phyloP scores from a whole-genome alignment of 2,797 vertebrate species.

The Otolemur crassicaudatus region DNA sequence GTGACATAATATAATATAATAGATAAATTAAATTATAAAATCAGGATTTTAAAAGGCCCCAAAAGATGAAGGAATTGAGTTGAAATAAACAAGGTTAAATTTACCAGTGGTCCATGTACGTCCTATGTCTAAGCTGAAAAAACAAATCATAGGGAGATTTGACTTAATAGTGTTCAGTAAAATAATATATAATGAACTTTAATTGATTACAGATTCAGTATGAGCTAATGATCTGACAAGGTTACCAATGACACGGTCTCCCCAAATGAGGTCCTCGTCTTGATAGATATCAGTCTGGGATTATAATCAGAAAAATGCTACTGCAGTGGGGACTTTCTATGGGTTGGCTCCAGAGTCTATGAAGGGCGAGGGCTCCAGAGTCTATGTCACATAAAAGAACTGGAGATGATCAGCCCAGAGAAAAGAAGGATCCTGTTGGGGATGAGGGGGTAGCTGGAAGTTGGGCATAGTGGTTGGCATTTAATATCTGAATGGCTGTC shows the following conservation, averaged over 20 bases:
- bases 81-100: neutral
- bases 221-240: neutral
- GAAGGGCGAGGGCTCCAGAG: neutral
- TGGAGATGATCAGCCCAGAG: neutral
- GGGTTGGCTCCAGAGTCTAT: too few relatives aligned
- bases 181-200: neutral
- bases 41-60: neutral
- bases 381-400: neutral
- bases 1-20: neutral
- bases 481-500: neutral
- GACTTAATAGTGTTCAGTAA: neutral
- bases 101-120: neutral
- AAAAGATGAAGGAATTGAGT: neutral
- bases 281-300: neutral
- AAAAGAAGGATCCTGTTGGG: neutral
- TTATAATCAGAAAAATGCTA: neutral
- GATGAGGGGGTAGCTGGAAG: neutral
- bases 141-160: neutral
- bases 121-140: neutral
- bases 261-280: neutral
- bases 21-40: constrained; percentile 2
- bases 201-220: neutral
- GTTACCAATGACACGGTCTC: neutral
- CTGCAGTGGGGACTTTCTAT: neutral
- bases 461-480: neutral